phyloP scores from a whole-genome alignment of 2,113 vertebrate species.

The Alosa alosa region DNA sequence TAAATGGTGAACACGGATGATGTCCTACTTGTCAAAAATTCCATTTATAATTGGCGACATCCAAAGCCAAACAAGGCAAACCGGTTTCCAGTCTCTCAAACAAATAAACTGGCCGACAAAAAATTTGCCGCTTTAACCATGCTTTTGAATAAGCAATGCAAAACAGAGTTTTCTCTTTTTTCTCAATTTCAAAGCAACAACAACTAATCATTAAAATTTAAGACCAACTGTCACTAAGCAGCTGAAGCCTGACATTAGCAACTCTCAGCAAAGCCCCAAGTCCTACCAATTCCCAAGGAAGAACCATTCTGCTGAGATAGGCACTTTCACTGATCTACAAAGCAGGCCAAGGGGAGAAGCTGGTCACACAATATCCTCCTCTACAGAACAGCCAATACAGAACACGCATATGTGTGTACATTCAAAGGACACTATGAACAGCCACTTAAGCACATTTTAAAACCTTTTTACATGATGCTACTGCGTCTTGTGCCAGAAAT shows the following conservation, averaged over 20 bases:
- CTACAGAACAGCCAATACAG: background rate
- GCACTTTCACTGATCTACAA: slow-evolving; percentile 2
- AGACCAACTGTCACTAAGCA: background rate
- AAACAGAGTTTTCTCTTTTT: no score
- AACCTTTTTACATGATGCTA: background rate
- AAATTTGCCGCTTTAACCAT: background rate
- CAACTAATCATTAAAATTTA: background rate
- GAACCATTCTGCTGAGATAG: background rate
- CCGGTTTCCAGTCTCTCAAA: background rate
- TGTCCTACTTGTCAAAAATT: background rate
- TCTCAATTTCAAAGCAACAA: background rate
- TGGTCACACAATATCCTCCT: background rate
- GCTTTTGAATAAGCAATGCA: background rate
- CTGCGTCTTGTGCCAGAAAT: background rate
- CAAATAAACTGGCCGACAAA: background rate
- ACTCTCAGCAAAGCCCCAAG: background rate
- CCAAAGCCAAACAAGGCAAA: background rate
- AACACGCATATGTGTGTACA: background rate
- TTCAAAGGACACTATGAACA: background rate
- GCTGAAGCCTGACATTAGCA: background rate
- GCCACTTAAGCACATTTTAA: background rate
- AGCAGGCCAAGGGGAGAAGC: background rate
- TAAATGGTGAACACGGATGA: background rate
- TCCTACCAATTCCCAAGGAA: background rate
- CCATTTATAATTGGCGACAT: background rate